A percentile compares a stretch with the other conserved stretches of the same genome.
Conservation (phyloP, 2,888 invertebrate genomes). For the Drosophila infuscata region DNA sequence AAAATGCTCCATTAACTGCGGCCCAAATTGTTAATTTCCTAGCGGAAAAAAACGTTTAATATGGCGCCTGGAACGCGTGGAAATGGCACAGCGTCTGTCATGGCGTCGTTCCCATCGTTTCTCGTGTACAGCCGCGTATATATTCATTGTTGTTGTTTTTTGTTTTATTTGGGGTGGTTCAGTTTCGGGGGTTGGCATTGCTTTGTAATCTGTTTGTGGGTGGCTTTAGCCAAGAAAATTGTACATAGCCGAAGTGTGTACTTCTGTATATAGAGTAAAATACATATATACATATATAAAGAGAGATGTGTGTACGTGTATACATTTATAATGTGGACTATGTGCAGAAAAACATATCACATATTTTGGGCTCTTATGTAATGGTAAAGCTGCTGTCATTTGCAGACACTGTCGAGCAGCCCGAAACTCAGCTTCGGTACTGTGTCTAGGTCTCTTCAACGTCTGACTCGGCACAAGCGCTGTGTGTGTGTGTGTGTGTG, state of each 20-base stretch:
- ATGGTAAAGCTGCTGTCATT: constrained; percentile 74
- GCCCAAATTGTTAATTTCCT: constrained; percentile 73
- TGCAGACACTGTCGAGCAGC: constrained; percentile 59
- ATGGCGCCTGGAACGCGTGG: constrained; percentile 57
- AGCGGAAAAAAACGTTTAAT: constrained; percentile 54
- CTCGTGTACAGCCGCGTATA: constrained; percentile 59
- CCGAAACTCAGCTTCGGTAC: constrained; percentile 55
- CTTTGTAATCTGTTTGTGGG: constrained; percentile 74
- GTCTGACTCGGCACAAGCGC: constrained; percentile 18
- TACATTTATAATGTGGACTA: constrained; percentile 38
- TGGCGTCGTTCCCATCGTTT: constrained; percentile 49
- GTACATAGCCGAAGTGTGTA: constrained; percentile 41
- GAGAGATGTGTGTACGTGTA: constrained; percentile 29
- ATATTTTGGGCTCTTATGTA: constrained; percentile 76
- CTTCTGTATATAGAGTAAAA: constrained; percentile 3
- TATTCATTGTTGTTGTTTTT: constrained; percentile 20
- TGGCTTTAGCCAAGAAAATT: constrained; percentile 70
- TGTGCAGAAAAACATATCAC: constrained; percentile 60
- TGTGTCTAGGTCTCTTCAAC: constrained; percentile 50
- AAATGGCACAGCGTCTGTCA: constrained; percentile 68
- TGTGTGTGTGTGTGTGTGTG: constrained; percentile 20
- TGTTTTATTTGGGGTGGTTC: constrained; percentile 61
- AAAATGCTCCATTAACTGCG: constrained; percentile 48
- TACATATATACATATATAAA: constrained; percentile 15
- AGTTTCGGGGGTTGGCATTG: constrained; percentile 66